Evolutionary conservation across 1,140 invertebrate species (phyloP).

Genomic region (Penaeus indicus): DNA sequence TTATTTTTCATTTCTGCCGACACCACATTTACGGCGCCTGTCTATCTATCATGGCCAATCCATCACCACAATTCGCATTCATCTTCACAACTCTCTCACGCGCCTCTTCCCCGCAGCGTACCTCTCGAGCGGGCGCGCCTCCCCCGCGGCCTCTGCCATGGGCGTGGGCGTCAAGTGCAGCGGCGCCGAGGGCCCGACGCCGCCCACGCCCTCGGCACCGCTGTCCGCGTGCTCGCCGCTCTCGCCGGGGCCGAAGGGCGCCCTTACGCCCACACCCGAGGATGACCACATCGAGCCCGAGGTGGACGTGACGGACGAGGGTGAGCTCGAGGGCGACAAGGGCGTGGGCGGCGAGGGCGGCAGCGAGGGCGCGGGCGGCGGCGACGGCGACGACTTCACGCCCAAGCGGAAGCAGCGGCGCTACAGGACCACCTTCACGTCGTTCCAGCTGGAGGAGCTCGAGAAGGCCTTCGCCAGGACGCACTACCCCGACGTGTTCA

Average conservation of each 20-base stretch:
- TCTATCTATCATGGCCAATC: background rate
- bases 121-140: constrained; percentile 44
- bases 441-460: constrained; percentile 55
- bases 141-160: constrained; percentile 40
- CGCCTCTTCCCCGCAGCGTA: constrained; percentile 27
- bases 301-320: constrained; percentile 58
- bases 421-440: constrained; percentile 57
- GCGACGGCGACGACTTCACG: constrained; percentile 54
- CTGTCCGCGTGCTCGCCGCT: constrained; percentile 33
- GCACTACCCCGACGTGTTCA: constrained; percentile 57
- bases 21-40: background rate
- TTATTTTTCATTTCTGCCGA: background rate
- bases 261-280: constrained; percentile 53
- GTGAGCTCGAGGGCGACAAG: constrained; percentile 50
- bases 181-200: constrained; percentile 29
- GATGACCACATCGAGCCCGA: constrained; percentile 55
- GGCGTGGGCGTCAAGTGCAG: constrained; percentile 53
- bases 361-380: constrained; percentile 30
- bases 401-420: constrained; percentile 57
- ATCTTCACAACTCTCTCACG: background rate
- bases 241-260: constrained; percentile 47
- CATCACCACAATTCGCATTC: no score
- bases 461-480: constrained; percentile 57
- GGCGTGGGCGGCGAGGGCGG: constrained; percentile 34
- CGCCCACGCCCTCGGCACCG: constrained; percentile 30